Percentiles rank a stretch among this genome's conserved stretches.
These are phyloP conservation scores for Falco cherrug DNA, from an alignment of 2,797 vertebrate genomes.

Conservation along the genomic window DNA sequence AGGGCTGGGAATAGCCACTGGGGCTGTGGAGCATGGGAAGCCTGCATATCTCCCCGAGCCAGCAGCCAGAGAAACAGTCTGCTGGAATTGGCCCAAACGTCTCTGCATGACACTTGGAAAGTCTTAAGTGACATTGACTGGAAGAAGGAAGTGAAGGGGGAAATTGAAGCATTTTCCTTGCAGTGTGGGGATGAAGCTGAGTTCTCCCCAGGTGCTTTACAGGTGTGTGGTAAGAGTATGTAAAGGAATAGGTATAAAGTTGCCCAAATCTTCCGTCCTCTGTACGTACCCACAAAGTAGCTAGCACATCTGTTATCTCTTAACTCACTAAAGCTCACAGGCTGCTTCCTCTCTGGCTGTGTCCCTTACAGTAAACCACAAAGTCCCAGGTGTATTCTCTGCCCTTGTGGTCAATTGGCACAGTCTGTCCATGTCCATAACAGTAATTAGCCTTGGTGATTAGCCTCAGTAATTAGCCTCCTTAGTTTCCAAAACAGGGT, in stretches of 20 bases:
- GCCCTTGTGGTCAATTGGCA: neutral
- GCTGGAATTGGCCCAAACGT: conserved; percentile 31
- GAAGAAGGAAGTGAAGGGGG: neutral
- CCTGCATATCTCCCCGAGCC: neutral
- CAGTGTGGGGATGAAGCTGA: neutral
- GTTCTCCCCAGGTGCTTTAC: neutral
- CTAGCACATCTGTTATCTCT: conserved; percentile 24
- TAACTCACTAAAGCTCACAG: neutral
- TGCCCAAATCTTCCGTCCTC: neutral
- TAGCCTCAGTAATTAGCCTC: neutral
- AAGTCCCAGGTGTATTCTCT: conserved; percentile 36
- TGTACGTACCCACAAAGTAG: neutral
- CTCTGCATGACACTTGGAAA: conserved; percentile 32
- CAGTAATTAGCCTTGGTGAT: neutral
- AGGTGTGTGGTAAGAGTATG: neutral
- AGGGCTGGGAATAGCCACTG: conserved; percentile 65
- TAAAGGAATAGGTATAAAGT: neutral
- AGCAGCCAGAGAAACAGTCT: conserved; percentile 23
- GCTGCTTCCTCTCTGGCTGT: neutral
- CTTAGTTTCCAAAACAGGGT: neutral
- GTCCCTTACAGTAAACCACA: neutral
- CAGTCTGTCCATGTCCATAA: neutral
- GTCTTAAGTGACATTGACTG: neutral
- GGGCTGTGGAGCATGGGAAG: conserved; percentile 68
- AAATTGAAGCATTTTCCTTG: neutral